Base-by-base conservation (phyloP, 1,140 invertebrate species). In the Drosophila littoralis region DNA sequence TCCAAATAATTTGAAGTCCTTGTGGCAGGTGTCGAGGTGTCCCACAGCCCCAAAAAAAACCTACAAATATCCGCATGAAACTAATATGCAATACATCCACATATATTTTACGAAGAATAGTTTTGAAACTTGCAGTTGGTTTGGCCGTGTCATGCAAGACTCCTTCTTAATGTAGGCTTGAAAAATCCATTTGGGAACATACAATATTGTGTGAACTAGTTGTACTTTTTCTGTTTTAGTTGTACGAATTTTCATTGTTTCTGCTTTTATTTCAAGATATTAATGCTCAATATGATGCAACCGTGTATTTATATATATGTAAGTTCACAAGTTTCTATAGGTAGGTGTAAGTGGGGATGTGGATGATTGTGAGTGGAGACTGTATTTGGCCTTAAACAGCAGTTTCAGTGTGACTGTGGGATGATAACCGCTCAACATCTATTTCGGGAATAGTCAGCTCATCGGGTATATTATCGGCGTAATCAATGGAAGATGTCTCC, bases 341-440 rank as follows among this genome's bases (percentile, higher is more conserved):
- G 32, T 55, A 35, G 32, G 32, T n/a, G 48, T 50, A 32, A 22
- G 17, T 46, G 38, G 38, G 38, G 38, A 46, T 22, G 15, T 40
- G 36, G n/a, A 36, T 54, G 33, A 36, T 7, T 54, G 13, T 32
- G 38, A 6, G 35, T 28, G 52, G 12, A n/a, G 9, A 36, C 32
- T 35, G 50, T 59, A 7, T 6, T 32, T 57, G 15, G 32, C 32
- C 33, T 94, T 97, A 97, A 91, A 97, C 97, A 86, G 97, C 97
- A 77, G 97, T 98, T 94, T 98, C 97, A 79, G 97, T 98, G 93
- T 98, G 97, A 94, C 96, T 97, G 94, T 97, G 96, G 81, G 96
- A 97, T 82, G 97, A 97, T 73, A 98, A 95, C 73, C 97, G 95
- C 93, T 97, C 97, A 86, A 97, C 96, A 93, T 97, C 97, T 81